Conservation (phyloP, 2,113 vertebrate species). For the Sphaerodactylus townsendi region DNA sequence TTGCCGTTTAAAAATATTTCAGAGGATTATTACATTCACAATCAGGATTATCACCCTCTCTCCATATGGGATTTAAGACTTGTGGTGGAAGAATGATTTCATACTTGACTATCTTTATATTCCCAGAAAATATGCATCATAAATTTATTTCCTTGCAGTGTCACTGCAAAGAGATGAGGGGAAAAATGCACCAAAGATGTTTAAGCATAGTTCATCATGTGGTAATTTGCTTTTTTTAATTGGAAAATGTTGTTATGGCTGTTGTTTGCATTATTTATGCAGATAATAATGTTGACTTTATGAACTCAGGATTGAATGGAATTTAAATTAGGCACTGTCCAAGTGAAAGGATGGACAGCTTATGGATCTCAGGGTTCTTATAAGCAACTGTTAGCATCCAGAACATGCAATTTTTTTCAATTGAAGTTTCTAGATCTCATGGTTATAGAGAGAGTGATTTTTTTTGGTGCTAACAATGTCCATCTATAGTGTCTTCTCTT, state of each 20-base stretch:
- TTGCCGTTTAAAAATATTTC: constrained; percentile 57
- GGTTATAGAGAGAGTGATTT: not conserved
- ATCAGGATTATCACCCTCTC: constrained; percentile 56
- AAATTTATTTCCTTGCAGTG: constrained; percentile 45
- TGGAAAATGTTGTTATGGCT: not conserved
- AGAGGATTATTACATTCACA: constrained; percentile 57
- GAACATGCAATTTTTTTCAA: not conserved
- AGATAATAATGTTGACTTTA: constrained; percentile 1
- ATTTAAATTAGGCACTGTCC: not conserved
- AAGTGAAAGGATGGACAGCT: not conserved
- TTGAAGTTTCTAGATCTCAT: not conserved
- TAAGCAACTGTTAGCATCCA: not conserved
- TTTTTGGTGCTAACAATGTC: too few species aligned
- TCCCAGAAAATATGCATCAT: constrained; percentile 39
- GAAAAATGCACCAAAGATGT: not conserved
- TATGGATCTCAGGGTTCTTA: not conserved
- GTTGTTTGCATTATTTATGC: constrained; percentile 7
- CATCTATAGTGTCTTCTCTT: not conserved
- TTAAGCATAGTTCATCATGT: not conserved
- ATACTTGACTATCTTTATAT: constrained; percentile 55
- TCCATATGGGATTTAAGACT: constrained; percentile 41
- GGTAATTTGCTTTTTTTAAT: not conserved
- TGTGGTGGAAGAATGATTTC: constrained; percentile 51
- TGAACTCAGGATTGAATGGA: not conserved
- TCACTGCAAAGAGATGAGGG: not conserved